A percentile compares a stretch with the other conserved stretches of the same genome.
Evolutionary conservation across 2,888 invertebrate genomes (phyloP).

Genomic region (Buathra laborator): DNA sequence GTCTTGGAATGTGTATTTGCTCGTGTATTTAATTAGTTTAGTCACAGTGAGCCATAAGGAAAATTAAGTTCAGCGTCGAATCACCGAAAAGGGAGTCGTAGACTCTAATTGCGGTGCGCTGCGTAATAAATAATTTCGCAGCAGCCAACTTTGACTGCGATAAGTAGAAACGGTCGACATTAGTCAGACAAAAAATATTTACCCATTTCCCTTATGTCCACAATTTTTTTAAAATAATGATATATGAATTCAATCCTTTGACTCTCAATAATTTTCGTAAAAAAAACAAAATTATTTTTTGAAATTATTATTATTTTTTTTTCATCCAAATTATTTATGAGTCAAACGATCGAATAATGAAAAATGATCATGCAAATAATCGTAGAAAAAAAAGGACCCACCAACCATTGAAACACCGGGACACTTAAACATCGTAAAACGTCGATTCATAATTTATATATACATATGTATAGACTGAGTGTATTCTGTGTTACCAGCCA

Average conservation of each 20-base stretch:
- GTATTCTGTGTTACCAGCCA: conserved; percentile 73
- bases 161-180: background rate
- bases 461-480: conserved; percentile 47
- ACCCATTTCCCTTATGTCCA: conserved; percentile 15
- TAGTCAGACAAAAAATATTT: background rate
- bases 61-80: conserved; percentile 19
- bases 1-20: conserved; percentile 19
- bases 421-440: conserved; percentile 36
- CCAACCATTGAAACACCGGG: conserved; percentile 36
- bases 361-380: conserved; percentile 41
- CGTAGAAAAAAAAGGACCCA: conserved; percentile 20
- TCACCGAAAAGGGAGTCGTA: conserved; percentile 27
- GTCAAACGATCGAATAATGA: conserved; percentile 23
- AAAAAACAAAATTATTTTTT: background rate
- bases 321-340: background rate
- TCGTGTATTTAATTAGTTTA: conserved; percentile 29
- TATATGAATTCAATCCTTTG: conserved; percentile 11
- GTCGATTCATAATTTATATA: conserved; percentile 21
- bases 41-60: conserved; percentile 31
- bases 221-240: conserved; percentile 8
- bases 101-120: conserved; percentile 6
- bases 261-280: background rate
- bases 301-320: background rate
- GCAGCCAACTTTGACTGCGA: background rate
- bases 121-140: conserved; percentile 19